Evolutionary conservation across 2,888 invertebrate genomes (phyloP), one percentile per base, ranked within the genome.

Genomic region (Tachina fera): DNA sequence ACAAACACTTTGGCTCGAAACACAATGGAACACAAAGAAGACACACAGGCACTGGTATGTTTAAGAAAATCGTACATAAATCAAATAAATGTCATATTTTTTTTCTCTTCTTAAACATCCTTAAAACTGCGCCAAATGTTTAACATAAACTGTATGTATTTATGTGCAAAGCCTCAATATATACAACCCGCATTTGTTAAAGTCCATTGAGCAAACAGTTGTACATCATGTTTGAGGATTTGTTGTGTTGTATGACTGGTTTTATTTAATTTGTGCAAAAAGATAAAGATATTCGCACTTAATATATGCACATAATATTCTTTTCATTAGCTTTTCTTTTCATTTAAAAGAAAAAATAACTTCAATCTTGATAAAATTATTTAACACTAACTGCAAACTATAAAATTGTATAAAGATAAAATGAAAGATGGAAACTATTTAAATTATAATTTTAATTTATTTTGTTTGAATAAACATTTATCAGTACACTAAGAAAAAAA

Each of bases 191-290:
- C 71, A 39, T 63, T 14, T 71, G 39, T 16, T 71, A 19, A 51
- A 71, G 70, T 56, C 65, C 77, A 83, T 72, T 71, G 76, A 83
- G 71, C 47, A 76, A 22, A 71, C 77, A 47, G 45, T 74, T 67
- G 58, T 51, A 45, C 39, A 45, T 63, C 16, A 71, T 71, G 16
- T 78, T 68, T 53, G 14, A 11, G 53, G 63, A 71, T 79, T 79
- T 71, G 53, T 78, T 41, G n/a, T 58, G 60, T 58, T 41, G 3
- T 16, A 70, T 58, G n/a, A n/a, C 16, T 41, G 16, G 61, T 45
- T 31, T 31, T 31, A 31, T 31, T 31, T 39, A 45, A 39, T 72
- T 65, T 65, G 47, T 65, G 11, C 53, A 16, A 41, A 60, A 22
- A 60, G 13, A n/a, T 43, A 41, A 16, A 9, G 5, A 77, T 19